Percentiles rank a stretch among this genome's conserved stretches.
These are phyloP conservation scores for Ophioninae sp. DNA, from an alignment of 2,888 invertebrate species.

Conservation along the genomic window DNA sequence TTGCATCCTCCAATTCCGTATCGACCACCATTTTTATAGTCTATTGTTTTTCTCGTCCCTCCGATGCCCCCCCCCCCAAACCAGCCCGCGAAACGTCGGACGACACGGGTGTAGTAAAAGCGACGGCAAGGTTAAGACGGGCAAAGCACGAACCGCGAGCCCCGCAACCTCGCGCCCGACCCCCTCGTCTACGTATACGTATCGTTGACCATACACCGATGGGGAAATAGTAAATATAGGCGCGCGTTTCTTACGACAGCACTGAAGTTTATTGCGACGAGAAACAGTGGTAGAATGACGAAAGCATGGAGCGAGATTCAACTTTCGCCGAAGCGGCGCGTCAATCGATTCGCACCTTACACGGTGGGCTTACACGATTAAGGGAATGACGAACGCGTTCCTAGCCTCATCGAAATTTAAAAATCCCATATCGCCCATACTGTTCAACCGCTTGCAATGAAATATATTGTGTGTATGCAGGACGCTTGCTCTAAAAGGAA, in stretches of 20 bases:
- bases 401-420: too few species aligned
- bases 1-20: conserved; percentile 82
- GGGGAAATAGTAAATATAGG: background rate
- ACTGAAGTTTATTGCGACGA: background rate
- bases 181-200: background rate
- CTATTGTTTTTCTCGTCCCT: background rate
- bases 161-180: background rate
- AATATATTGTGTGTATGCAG: too few species aligned
- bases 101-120: background rate
- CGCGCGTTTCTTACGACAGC: background rate
- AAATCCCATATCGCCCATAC: too few species aligned
- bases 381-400: too few species aligned
- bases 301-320: background rate
- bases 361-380: too few species aligned
- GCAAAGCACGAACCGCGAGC: background rate
- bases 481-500: too few species aligned
- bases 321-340: background rate
- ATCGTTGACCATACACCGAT: background rate
- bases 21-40: conserved; percentile 82
- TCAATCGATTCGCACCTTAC: background rate
- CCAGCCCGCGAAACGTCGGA: background rate
- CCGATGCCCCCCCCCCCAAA: background rate
- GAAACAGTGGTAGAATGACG: too few species aligned
- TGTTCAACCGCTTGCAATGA: too few species aligned
- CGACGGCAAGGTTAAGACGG: background rate